Percentiles rank a stretch among this genome's conserved stretches.
Conservation (phyloP, 2,888 invertebrate species). For the Bombyx huttoni region DNA sequence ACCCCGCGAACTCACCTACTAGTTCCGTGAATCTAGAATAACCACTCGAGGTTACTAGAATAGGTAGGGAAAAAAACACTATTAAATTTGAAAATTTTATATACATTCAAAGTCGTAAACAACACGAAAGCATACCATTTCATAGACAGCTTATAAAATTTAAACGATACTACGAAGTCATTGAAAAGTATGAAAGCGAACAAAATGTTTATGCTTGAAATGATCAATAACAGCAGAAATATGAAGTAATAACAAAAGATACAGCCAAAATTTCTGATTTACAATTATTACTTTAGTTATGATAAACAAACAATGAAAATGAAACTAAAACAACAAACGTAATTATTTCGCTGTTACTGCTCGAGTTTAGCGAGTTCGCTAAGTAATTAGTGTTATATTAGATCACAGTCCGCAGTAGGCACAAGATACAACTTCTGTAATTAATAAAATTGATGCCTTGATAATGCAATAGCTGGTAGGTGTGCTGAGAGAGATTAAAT, state of each 20-base stretch:
- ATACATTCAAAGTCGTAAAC: too few species aligned
- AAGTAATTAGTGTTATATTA: background rate
- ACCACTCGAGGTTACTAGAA: too few species aligned
- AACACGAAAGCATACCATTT: too few species aligned
- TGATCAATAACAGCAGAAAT: background rate
- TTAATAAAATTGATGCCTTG: background rate
- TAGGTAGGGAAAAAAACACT: too few species aligned
- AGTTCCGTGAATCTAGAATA: too few species aligned
- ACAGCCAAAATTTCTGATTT: constrained; percentile 9
- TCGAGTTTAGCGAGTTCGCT: background rate
- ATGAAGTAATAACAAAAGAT: background rate
- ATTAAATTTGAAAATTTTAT: too few species aligned
- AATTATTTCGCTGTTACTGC: background rate
- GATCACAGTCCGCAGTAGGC: background rate
- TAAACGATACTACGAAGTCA: too few species aligned
- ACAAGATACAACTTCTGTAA: background rate
- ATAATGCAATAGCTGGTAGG: background rate
- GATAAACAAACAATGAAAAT: background rate
- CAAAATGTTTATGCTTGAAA: too few species aligned
- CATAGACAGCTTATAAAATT: too few species aligned
- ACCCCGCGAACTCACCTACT: too few species aligned
- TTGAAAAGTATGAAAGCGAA: too few species aligned
- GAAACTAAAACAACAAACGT: background rate
- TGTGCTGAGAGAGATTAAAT: background rate
- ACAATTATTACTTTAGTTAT: constrained; percentile 2